Conservation (phyloP, 2,888 invertebrate species). For the Drosophila nigritarsus region DNA sequence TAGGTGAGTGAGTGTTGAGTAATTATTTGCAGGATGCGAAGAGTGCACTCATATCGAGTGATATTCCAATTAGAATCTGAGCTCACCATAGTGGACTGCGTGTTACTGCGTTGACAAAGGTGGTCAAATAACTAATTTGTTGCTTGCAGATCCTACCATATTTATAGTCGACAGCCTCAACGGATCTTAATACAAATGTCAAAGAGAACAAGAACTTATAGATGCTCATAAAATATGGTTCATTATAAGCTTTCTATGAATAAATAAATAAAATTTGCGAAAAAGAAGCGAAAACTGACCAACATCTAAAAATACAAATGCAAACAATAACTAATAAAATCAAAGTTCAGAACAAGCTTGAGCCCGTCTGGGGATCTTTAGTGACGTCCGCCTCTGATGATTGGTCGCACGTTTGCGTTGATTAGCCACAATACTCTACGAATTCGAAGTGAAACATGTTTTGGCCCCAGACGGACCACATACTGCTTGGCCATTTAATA, state of each 20-base stretch:
- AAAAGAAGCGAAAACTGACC: constrained; percentile 5
- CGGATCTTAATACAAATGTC: constrained; percentile 55
- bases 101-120: constrained; percentile 52
- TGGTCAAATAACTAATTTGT: constrained; percentile 62
- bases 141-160: constrained; percentile 47
- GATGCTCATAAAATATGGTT: constrained; percentile 56
- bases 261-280: constrained; percentile 18
- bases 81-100: constrained; percentile 63
- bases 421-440: constrained; percentile 33
- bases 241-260: constrained; percentile 57
- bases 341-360: constrained; percentile 40
- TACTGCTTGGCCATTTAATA: constrained; percentile 13
- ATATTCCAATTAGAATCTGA: neutral
- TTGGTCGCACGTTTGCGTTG: constrained; percentile 16
- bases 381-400: constrained; percentile 33
- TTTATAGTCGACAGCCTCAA: constrained; percentile 59
- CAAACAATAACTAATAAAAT: constrained; percentile 44
- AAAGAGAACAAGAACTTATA: constrained; percentile 57
- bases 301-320: constrained; percentile 16
- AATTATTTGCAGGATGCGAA: neutral
- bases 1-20: neutral
- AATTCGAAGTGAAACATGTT: constrained; percentile 44
- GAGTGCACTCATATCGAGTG: neutral
- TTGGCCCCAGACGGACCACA: constrained; percentile 9
- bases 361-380: constrained; percentile 10